Percentiles rank a stretch among this genome's conserved stretches.
These are phyloP conservation scores for Rhyacophila evoluta DNA, from an alignment of 2,888 invertebrate species.

Conservation along the genomic window DNA sequence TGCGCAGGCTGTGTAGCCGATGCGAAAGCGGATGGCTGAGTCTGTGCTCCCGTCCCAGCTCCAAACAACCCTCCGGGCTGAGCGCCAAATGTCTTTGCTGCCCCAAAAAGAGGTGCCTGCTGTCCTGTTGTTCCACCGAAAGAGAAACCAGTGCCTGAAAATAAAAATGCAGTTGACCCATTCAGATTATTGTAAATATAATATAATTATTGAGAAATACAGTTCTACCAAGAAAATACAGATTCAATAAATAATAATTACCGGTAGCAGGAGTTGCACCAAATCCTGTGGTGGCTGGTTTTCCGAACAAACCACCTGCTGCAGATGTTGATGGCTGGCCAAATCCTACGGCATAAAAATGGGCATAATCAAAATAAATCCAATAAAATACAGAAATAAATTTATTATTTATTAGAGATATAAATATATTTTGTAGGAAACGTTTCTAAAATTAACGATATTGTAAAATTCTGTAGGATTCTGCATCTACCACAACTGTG, in stretches of 20 bases:
- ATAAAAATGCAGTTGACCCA: too few species aligned
- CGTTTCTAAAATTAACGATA: too few species aligned
- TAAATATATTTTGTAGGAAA: too few species aligned
- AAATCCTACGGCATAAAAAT: conserved; percentile 71
- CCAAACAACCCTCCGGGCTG: conserved; percentile 56
- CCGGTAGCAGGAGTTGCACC: conserved; percentile 69
- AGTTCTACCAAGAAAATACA: too few species aligned
- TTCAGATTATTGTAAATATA: too few species aligned
- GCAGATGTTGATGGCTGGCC: conserved; percentile 70
- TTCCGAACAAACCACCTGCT: conserved; percentile 75
- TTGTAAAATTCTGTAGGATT: too few species aligned
- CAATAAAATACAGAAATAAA: too few species aligned
- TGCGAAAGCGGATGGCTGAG: conserved; percentile 58
- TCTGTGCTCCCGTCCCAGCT: conserved; percentile 53
- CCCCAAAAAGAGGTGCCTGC: conserved; percentile 63
- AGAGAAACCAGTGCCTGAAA: conserved; percentile 61
- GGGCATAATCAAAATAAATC: too few species aligned
- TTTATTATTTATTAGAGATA: too few species aligned
- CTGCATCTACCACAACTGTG: too few species aligned
- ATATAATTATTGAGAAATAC: too few species aligned
- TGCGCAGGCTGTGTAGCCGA: conserved; percentile 62
- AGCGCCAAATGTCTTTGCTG: conserved; percentile 69
- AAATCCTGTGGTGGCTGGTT: conserved; percentile 71
- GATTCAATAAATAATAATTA: too few species aligned
- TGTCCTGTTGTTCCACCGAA: conserved; percentile 64